These are phyloP conservation scores for Lycaon pictus DNA, from an alignment of 2,113 vertebrate species.

Conservation along the genomic window DNA sequence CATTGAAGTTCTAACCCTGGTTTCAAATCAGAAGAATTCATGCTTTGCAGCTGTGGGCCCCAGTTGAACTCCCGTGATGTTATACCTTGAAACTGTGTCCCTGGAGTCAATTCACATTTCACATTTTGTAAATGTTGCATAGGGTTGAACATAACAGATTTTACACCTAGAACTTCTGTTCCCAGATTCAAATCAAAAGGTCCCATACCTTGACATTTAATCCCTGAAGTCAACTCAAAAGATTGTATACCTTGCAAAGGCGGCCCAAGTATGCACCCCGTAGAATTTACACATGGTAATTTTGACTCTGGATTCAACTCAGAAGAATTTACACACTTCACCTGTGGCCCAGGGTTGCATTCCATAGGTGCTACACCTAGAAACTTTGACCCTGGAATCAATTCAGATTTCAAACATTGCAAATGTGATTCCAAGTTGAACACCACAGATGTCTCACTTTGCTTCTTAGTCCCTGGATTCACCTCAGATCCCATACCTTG, in stretches of 20 bases:
- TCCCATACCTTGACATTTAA: constrained; percentile 14
- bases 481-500: background rate
- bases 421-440: background rate
- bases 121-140: constrained; percentile 38
- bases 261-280: background rate
- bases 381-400: background rate
- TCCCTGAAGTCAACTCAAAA: background rate
- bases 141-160: background rate
- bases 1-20: constrained; percentile 17
- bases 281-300: background rate
- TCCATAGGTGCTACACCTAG: background rate
- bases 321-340: background rate
- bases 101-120: constrained; percentile 20
- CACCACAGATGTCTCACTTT: background rate
- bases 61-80: background rate
- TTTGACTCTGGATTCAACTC: background rate
- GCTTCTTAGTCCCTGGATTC: constrained; percentile 27
- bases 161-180: constrained; percentile 7
- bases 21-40: constrained; percentile 51
- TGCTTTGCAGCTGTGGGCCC: background rate
- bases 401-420: background rate
- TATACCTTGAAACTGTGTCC: constrained; percentile 33
- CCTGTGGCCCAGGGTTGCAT: background rate
- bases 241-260: background rate
- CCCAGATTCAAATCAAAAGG: constrained; percentile 5